Percentiles rank a stretch among this genome's conserved stretches.
phyloP scores from a whole-genome alignment of 1,140 invertebrate genomes.

The Drosophila funebris region DNA sequence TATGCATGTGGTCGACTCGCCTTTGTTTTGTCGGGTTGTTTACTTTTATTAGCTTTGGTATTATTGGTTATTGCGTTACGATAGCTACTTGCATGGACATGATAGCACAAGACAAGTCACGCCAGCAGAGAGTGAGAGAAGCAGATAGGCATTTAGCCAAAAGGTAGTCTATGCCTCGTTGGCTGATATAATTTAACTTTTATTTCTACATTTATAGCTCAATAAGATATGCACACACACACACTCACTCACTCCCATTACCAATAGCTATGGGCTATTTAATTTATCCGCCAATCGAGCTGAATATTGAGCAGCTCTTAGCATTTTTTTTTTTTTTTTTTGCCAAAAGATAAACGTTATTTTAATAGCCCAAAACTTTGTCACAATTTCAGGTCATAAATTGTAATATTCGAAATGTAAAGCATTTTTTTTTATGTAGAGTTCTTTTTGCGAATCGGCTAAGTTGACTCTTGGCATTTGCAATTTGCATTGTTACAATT shows the following conservation, averaged over 20 bases:
- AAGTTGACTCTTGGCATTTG: neutral
- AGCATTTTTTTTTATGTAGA: conserved; percentile 2
- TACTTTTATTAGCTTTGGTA: conserved; percentile 78
- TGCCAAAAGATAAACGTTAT: conserved; percentile 53
- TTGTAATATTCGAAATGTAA: conserved; percentile 2
- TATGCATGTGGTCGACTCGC: conserved; percentile 37
- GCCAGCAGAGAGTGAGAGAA: neutral
- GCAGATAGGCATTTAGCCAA: conserved; percentile 35
- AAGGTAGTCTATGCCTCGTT: conserved; percentile 54
- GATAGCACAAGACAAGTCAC: neutral
- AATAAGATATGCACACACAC: conserved; percentile 61
- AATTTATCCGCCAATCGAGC: conserved; percentile 46
- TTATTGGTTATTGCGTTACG: conserved; percentile 70
- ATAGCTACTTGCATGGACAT: conserved; percentile 4
- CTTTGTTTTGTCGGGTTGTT: conserved; percentile 60
- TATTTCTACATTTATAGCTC: conserved; percentile 78
- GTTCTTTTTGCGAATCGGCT: conserved; percentile 5
- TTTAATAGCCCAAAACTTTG: conserved; percentile 61
- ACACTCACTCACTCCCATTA: neutral
- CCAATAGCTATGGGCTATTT: conserved; percentile 23
- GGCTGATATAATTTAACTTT: conserved; percentile 72
- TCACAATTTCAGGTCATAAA: conserved; percentile 22
- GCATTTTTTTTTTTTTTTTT: conserved; percentile 46
- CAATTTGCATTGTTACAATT: neutral
- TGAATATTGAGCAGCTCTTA: conserved; percentile 60